phyloP scores from a whole-genome alignment of 1,140 invertebrate genomes.

The Sycophila sp. region DNA sequence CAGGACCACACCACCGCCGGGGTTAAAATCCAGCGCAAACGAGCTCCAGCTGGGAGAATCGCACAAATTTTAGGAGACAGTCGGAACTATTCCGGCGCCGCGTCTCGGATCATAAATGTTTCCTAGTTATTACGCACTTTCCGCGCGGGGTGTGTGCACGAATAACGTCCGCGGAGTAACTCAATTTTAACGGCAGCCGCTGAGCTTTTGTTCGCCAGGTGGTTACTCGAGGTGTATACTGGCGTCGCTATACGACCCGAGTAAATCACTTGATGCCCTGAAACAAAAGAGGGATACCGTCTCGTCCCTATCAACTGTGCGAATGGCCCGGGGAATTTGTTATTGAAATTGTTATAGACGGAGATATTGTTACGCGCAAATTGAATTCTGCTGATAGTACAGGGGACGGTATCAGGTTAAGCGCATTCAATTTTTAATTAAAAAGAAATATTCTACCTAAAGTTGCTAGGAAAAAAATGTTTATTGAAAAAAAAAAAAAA shows the following conservation, averaged over 20 bases:
- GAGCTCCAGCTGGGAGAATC: slow-evolving; percentile 24
- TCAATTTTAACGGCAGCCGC: slow-evolving; percentile 46
- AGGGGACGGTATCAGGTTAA: too few relatives aligned
- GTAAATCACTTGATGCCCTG: slow-evolving; percentile 10
- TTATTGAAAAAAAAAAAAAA: too few relatives aligned
- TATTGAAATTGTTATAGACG: slow-evolving; percentile 19
- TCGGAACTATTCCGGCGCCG: slow-evolving; percentile 32
- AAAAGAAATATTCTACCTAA: too few relatives aligned
- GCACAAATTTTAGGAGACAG: background rate
- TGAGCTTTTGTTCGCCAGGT: slow-evolving; percentile 44
- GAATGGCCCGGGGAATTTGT: background rate
- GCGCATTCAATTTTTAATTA: too few relatives aligned
- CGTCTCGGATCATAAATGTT: slow-evolving; percentile 46
- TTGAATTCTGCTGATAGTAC: too few relatives aligned
- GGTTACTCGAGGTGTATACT: too few relatives aligned
- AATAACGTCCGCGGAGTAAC: slow-evolving; percentile 39
- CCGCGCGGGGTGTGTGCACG: background rate
- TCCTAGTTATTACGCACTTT: slow-evolving; percentile 44
- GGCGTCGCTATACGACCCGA: slow-evolving; percentile 4
- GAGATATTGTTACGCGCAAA: background rate
- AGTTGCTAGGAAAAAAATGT: too few relatives aligned
- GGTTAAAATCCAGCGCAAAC: slow-evolving; percentile 6
- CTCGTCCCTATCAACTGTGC: background rate
- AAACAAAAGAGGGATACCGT: slow-evolving; percentile 4
- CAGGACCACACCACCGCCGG: background rate